Evolutionary conservation across 2,797 vertebrate genomes (phyloP).

Genomic region (Characodon lateralis): DNA sequence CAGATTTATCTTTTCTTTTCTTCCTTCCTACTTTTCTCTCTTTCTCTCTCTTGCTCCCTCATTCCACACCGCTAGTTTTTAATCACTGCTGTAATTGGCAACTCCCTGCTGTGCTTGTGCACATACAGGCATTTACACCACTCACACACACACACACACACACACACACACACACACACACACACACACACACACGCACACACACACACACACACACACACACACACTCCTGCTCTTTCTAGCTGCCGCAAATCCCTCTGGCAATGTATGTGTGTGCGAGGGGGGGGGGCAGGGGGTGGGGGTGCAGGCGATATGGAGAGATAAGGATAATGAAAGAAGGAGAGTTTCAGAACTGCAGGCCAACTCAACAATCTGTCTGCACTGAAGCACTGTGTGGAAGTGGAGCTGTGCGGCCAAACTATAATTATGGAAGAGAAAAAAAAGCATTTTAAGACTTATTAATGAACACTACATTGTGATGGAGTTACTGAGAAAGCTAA

Average conservation of each 20-base stretch:
- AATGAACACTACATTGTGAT: constrained; percentile 53
- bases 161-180: constrained; percentile 31
- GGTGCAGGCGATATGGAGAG: constrained; percentile 72
- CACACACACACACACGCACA: constrained; percentile 47
- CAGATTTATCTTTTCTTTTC: constrained; percentile 39
- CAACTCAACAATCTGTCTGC: constrained; percentile 79
- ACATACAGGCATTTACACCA: constrained; percentile 46
- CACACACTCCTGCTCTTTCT: constrained; percentile 37
- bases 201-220: constrained; percentile 38
- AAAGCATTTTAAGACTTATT: constrained; percentile 70
- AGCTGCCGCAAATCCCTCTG: constrained; percentile 70
- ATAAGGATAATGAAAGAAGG: constrained; percentile 79
- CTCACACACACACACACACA: constrained; percentile 47
- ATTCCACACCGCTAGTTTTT: constrained; percentile 80
- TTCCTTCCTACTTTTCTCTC: constrained; percentile 38
- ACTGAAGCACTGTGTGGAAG: constrained; percentile 65
- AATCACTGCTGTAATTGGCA: constrained; percentile 87
- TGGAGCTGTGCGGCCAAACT: constrained; percentile 72
- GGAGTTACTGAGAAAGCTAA: constrained; percentile 55
- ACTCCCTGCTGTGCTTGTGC: constrained; percentile 80
- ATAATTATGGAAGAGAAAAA: constrained; percentile 72
- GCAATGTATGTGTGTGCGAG: constrained; percentile 52
- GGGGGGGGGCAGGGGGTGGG: constrained; percentile 57
- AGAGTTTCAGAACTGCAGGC: constrained; percentile 81
- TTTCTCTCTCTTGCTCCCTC: constrained; percentile 57